Evolutionary conservation across 2,797 vertebrate species (phyloP).

Genomic region (Falco berigora): DNA sequence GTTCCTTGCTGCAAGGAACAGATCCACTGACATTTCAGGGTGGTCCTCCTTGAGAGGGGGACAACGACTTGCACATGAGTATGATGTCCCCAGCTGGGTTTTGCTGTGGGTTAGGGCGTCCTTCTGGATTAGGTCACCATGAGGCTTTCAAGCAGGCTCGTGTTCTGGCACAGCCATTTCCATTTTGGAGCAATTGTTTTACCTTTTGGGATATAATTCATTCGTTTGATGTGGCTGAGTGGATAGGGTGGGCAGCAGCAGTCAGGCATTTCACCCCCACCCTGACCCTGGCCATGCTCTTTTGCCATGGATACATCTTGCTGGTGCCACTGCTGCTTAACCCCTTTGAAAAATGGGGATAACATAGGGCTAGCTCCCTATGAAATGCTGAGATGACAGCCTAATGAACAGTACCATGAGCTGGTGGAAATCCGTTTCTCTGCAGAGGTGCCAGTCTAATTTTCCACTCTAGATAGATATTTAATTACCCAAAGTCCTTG

Average conservation of each 20-base stretch:
- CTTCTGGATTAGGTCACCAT: not conserved
- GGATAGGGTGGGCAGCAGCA: not conserved
- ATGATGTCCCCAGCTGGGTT: not conserved
- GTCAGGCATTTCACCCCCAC: not conserved
- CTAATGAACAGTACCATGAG: not conserved
- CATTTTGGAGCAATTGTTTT: not conserved
- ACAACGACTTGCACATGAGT: no score
- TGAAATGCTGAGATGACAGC: not conserved
- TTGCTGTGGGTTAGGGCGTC: not conserved
- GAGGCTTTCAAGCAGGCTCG: not conserved
- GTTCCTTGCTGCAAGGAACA: not conserved
- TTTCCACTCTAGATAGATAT: not conserved
- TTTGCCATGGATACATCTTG: not conserved
- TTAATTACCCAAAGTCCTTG: not conserved
- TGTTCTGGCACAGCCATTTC: not conserved
- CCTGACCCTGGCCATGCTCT: not conserved
- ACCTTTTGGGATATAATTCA: not conserved
- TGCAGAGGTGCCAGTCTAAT: not conserved
- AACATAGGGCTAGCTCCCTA: not conserved
- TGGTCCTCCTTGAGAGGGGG: not conserved
- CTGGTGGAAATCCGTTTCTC: not conserved
- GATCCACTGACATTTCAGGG: not conserved
- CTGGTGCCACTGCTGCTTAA: not conserved
- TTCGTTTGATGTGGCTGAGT: not conserved
- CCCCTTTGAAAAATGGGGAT: not conserved